phyloP scores from a whole-genome alignment of 2,797 vertebrate species.

The Chelon labrosus region DNA sequence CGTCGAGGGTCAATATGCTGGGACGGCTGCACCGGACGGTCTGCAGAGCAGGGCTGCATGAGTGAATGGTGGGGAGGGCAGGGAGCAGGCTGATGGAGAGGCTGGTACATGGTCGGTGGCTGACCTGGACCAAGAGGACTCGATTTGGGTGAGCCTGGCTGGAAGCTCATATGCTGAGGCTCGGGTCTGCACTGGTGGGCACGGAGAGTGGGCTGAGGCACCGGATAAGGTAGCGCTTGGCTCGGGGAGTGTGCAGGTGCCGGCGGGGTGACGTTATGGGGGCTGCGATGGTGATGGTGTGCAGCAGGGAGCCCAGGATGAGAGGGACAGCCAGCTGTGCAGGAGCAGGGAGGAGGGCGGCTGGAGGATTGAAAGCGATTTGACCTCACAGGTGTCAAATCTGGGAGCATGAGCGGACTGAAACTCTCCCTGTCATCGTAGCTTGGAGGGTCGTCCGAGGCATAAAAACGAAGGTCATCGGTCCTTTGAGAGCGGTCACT shows the following conservation, averaged over 20 bases:
- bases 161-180: constrained; percentile 71
- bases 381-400: constrained; percentile 75
- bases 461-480: constrained; percentile 76
- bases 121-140: constrained; percentile 70
- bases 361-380: constrained; percentile 77
- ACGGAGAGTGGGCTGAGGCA: constrained; percentile 70
- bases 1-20: constrained; percentile 76
- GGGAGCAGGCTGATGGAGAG: constrained; percentile 76
- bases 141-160: constrained; percentile 81
- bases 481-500: constrained; percentile 59
- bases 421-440: constrained; percentile 89
- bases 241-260: constrained; percentile 72
- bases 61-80: constrained; percentile 77
- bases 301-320: constrained; percentile 67
- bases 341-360: constrained; percentile 81
- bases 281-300: constrained; percentile 64
- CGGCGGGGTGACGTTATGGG: constrained; percentile 77
- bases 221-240: constrained; percentile 62
- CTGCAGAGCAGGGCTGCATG: constrained; percentile 74
- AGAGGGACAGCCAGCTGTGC: constrained; percentile 67
- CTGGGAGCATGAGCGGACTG: constrained; percentile 81
- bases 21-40: constrained; percentile 68
- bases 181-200: constrained; percentile 80
- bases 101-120: constrained; percentile 76
- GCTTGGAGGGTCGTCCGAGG: constrained; percentile 87